A percentile compares a stretch with the other conserved stretches of the same genome.
Conservation (phyloP, 2,797 vertebrate genomes). For the Labeo calbasu region DNA sequence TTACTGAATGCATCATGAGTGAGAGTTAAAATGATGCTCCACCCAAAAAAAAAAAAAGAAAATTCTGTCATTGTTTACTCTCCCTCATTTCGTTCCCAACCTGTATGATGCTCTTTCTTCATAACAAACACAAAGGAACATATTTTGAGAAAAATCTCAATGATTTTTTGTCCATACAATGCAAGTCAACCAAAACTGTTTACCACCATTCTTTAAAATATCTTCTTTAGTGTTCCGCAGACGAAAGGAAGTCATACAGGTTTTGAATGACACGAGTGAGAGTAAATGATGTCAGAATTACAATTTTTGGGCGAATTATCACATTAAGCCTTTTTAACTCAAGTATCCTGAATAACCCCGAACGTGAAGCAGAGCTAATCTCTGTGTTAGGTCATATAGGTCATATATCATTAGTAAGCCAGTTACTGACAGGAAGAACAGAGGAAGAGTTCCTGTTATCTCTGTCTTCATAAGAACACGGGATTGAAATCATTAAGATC, state of each 20-base stretch:
- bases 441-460: conserved; percentile 25
- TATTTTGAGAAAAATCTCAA: neutral
- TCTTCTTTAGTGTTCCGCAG: neutral
- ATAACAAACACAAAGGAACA: neutral
- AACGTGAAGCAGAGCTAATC: conserved; percentile 7
- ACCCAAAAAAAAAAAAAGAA: too few relatives aligned
- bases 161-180: neutral
- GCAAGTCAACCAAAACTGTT: neutral
- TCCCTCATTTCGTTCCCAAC: neutral
- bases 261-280: neutral
- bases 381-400: neutral
- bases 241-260: neutral
- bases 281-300: neutral
- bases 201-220: neutral
- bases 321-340: neutral
- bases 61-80: neutral
- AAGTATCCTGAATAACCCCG: conserved; percentile 14
- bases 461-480: conserved; percentile 25
- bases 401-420: conserved; percentile 9
- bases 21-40: too few relatives aligned
- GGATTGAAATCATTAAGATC: conserved; percentile 37
- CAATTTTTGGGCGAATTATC: neutral
- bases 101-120: neutral
- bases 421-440: neutral
- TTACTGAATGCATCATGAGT: too few relatives aligned